A percentile compares a stretch with the other conserved stretches of the same genome.
Evolutionary conservation across 2,888 invertebrate species (phyloP).

Genomic region (Azorinus chamasolen): DNA sequence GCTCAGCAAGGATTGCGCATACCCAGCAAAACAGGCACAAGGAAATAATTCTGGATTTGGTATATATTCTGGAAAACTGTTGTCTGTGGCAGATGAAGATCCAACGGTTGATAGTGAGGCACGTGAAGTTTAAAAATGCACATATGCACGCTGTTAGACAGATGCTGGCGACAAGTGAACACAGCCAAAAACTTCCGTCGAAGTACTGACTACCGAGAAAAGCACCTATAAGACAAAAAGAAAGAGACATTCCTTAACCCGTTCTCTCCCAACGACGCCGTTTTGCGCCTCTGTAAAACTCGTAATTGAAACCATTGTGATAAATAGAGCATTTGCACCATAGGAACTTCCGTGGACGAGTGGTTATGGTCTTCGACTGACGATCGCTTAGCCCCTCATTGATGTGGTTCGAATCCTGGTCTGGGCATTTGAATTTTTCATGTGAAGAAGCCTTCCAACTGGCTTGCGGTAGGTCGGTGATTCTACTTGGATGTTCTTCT

Average conservation of each 20-base stretch:
- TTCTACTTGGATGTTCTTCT: no score
- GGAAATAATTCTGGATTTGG: slow-evolving; percentile 48
- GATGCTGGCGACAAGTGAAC: slow-evolving; percentile 74
- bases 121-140: slow-evolving; percentile 76
- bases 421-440: no score
- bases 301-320: no score
- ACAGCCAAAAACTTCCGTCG: slow-evolving; percentile 59
- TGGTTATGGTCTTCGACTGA: no score
- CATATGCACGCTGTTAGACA: slow-evolving; percentile 82
- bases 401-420: no score
- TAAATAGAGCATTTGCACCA: no score
- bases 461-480: no score
- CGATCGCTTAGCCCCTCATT: no score
- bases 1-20: slow-evolving; percentile 73
- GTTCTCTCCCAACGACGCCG: no score
- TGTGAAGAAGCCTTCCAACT: no score
- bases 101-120: slow-evolving; percentile 78
- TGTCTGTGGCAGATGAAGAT: slow-evolving; percentile 72
- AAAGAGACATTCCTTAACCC: neutral
- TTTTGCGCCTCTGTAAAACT: no score
- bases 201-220: slow-evolving; percentile 28
- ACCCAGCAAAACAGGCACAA: slow-evolving; percentile 77
- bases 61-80: slow-evolving; percentile 71
- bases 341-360: no score
- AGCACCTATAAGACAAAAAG: slow-evolving; percentile 25